Evolutionary conservation across 2,797 vertebrate species (phyloP), one percentile per base, ranked within the genome.

Genomic region (Buphagus erythrorhynchus): DNA sequence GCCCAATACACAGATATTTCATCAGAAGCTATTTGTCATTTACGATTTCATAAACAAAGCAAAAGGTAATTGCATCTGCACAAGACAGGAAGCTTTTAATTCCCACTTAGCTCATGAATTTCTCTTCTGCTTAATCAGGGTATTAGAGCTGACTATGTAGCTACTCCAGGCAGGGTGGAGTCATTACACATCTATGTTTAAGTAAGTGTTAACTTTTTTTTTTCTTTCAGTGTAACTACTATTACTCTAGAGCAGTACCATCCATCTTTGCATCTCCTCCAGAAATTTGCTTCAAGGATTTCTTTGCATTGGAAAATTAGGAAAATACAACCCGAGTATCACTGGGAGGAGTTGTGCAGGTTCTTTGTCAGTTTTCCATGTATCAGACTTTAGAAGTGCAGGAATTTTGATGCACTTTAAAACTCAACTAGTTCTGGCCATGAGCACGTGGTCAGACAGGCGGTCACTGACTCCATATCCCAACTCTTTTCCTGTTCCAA

Each of bases 1-100:
- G 73, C 40, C 55, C 6, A 13, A 61, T 51, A 36, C 40, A 33
- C 4, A 49, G 77, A 2, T 83, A 55, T 16, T 95, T 91, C 2
- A 66, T 73, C 67, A 52, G 54, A 79, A 96, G 72, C 40, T 66
- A 36, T 54, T 84, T 94, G 72, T 93, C 65, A 86, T 83, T 87
- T 69, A 61, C 2, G 4, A 62, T 66, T 86, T 55, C 59, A 59
- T 86, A 81, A 91, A 77, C 36, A 71, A 81, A 57, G 31, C 74
- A 28, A 81, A 83, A 76, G 17, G 38, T 40, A 83, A 82, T 52
- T 73, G 54, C 42, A 46, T 42, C 61, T 68, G 38, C 29, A 57
- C 31, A 48, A 51, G 17, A 21, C 51, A 86, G 43, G 16, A 91
- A 78, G 40, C 7, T 67, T 90, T 67, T 17, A n/a, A 51, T 57